Percentiles rank a stretch among this genome's conserved stretches.
Evolutionary conservation across 2,113 vertebrate genomes (phyloP).

Genomic region (Mola mola): DNA sequence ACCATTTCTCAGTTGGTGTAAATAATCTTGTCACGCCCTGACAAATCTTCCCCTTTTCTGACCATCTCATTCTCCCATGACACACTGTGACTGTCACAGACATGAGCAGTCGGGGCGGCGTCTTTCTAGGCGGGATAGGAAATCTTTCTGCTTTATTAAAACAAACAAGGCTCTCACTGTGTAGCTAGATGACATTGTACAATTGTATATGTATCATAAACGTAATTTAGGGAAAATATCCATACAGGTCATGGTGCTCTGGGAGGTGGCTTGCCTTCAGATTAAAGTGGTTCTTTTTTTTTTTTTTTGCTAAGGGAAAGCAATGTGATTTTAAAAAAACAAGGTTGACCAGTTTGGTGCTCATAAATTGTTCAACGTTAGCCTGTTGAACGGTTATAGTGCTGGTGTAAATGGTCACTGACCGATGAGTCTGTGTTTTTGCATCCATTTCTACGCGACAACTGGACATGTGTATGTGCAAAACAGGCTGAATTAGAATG

Average conservation of each 20-base stretch:
- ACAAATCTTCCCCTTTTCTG: conserved; percentile 17
- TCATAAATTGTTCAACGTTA: conserved; percentile 29
- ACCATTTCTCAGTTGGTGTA: conserved; percentile 32
- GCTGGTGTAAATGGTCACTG: neutral
- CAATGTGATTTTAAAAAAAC: conserved; percentile 10
- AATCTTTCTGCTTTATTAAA: conserved; percentile 57
- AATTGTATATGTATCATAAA: conserved; percentile 73
- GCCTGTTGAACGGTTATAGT: conserved; percentile 36
- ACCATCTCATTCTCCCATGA: conserved; percentile 50
- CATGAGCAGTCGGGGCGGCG: conserved; percentile 14
- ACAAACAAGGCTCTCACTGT: conserved; percentile 58
- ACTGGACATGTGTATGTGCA: conserved; percentile 34
- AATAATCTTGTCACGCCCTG: conserved; percentile 29
- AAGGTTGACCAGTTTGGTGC: conserved; percentile 37
- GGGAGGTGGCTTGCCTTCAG: conserved; percentile 63
- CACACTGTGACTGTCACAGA: conserved; percentile 61
- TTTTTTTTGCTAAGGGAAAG: conserved; percentile 27
- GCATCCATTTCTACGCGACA: conserved; percentile 36
- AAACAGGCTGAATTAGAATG: conserved; percentile 29
- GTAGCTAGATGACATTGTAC: conserved; percentile 71
- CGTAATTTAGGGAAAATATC: conserved; percentile 49
- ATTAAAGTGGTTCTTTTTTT: conserved; percentile 38
- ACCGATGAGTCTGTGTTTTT: conserved; percentile 42
- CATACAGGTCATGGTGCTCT: conserved; percentile 64
- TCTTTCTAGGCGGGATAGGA: conserved; percentile 12